Percentiles rank a stretch among this genome's conserved stretches.
Conservation (phyloP, 2,888 invertebrate species). For the Pandemis corylana region DNA sequence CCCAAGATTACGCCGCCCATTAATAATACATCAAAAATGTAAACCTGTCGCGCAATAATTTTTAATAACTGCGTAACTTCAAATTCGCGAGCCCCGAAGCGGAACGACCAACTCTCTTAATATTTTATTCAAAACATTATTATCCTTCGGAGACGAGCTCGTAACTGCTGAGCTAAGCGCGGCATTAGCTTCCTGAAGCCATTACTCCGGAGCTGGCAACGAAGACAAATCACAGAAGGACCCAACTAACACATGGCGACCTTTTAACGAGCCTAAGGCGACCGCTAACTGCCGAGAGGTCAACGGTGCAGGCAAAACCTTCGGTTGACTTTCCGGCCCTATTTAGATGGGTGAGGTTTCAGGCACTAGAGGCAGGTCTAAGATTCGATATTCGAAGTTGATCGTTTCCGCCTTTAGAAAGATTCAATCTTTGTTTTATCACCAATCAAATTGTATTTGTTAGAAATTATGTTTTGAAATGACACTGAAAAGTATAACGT, state of each 20-base stretch:
- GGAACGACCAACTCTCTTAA: conserved; percentile 25
- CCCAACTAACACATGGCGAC: background rate
- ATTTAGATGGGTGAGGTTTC: too few relatives aligned
- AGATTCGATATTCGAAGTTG: too few relatives aligned
- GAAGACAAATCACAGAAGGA: conserved; percentile 29
- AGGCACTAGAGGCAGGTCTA: too few relatives aligned
- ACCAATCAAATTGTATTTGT: too few relatives aligned
- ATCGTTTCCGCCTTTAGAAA: too few relatives aligned
- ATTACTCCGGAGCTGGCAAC: background rate
- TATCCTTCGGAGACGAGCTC: conserved; percentile 15
- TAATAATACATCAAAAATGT: conserved; percentile 29
- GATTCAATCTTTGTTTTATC: too few relatives aligned
- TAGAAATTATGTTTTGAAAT: too few relatives aligned
- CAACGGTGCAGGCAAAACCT: too few relatives aligned
- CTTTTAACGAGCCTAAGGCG: too few relatives aligned
- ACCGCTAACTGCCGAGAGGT: too few relatives aligned
- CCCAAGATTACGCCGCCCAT: conserved; percentile 18
- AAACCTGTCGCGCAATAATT: conserved; percentile 27
- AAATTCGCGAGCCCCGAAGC: conserved; percentile 15
- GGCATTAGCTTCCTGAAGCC: conserved; percentile 17
- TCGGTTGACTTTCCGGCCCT: too few relatives aligned
- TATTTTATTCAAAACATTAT: conserved; percentile 37
- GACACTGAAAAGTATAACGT: too few relatives aligned
- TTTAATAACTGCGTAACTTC: conserved; percentile 33
- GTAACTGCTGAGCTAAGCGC: conserved; percentile 21